Evolutionary conservation across 1,140 invertebrate species (phyloP).

Genomic region (Oedothorax gibbosus): DNA sequence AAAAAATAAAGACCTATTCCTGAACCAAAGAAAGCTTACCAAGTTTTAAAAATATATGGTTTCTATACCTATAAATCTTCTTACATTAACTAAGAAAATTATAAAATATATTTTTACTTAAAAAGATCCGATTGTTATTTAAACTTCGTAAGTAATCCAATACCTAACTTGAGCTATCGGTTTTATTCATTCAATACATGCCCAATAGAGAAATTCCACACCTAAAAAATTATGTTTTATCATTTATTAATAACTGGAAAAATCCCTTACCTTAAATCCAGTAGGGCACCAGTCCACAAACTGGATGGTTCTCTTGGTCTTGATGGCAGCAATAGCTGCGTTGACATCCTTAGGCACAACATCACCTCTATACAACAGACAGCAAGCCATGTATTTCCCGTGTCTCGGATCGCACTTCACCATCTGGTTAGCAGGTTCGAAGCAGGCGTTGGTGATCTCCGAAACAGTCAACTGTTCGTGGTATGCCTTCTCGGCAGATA

Average conservation of each 20-base stretch:
- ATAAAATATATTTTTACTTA: too few relatives aligned
- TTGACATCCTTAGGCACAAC: constrained; percentile 60
- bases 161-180: background rate
- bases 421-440: constrained; percentile 61
- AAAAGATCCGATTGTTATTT: background rate
- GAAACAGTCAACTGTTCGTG: constrained; percentile 61
- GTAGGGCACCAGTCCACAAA: constrained; percentile 94
- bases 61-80: too few relatives aligned
- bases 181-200: background rate
- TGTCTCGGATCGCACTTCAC: constrained; percentile 61
- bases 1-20: too few relatives aligned
- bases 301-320: constrained; percentile 79
- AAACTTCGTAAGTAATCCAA: background rate
- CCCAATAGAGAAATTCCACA: constrained; percentile 62
- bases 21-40: too few relatives aligned
- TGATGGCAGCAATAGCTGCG: constrained; percentile 87
- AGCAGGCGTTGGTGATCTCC: constrained; percentile 60
- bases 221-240: constrained; percentile 71
- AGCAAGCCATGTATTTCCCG: constrained; percentile 62
- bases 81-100: too few relatives aligned
- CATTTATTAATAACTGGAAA: background rate
- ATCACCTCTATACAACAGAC: constrained; percentile 59
- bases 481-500: constrained; percentile 58
- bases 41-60: too few relatives aligned
- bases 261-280: constrained; percentile 76